Conservation (phyloP, 2,797 vertebrate species). For the Alosa sapidissima region DNA sequence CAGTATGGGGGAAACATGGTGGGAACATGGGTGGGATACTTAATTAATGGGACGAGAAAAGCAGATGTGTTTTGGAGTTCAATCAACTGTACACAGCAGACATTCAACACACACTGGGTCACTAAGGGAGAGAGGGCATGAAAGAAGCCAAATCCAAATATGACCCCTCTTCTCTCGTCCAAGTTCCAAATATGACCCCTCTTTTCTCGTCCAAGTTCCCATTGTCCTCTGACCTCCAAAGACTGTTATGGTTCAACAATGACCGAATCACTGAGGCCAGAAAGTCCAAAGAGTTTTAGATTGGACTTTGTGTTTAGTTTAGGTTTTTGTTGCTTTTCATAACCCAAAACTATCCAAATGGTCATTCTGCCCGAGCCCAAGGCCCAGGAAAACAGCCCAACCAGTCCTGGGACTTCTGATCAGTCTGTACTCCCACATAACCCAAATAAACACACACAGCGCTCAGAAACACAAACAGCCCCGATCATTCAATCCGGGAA, state of each 20-base stretch:
- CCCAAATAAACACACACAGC: conserved; percentile 8
- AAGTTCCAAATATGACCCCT: neutral
- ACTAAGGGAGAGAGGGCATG: neutral
- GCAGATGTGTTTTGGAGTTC: neutral
- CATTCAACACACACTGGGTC: neutral
- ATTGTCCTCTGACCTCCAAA: neutral
- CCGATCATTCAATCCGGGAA: neutral
- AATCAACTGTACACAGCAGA: neutral
- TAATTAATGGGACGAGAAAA: neutral
- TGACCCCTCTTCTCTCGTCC: neutral
- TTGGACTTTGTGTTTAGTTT: neutral
- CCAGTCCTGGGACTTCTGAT: neutral
- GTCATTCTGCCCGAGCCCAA: neutral
- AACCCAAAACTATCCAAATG: neutral
- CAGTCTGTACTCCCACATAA: neutral
- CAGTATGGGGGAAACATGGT: neutral
- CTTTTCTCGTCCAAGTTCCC: neutral
- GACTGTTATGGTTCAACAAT: neutral
- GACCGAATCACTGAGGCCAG: neutral
- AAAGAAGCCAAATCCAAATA: neutral
- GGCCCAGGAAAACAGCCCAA: neutral
- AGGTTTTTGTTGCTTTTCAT: neutral
- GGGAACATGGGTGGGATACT: neutral
- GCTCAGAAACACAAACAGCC: neutral
- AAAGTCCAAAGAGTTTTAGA: neutral